Evolutionary conservation across 2,113 vertebrate species (phyloP).

Genomic region (Thomomys bottae): DNA sequence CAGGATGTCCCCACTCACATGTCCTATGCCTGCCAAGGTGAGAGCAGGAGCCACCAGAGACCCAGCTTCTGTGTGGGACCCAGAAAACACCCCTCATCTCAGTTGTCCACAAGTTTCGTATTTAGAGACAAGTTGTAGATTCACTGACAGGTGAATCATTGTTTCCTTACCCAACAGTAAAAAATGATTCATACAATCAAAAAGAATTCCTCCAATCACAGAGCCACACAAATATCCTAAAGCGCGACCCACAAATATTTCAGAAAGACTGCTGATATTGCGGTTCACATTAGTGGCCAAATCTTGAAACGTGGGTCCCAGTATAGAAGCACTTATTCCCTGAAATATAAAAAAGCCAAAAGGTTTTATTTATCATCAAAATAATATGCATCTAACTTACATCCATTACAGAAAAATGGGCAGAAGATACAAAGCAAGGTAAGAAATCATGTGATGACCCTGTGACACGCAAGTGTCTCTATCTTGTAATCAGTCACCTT

Average conservation of each 20-base stretch:
- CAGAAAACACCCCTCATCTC: neutral
- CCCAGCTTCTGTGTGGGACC: neutral
- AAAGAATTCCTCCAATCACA: constrained; percentile 90
- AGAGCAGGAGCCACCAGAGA: neutral
- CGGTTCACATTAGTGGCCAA: constrained; percentile 91
- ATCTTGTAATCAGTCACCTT: no score
- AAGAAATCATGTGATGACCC: no score
- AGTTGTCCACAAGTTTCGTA: neutral
- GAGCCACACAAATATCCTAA: constrained; percentile 92
- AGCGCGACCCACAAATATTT: constrained; percentile 93
- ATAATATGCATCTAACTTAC: neutral
- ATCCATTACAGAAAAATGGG: neutral
- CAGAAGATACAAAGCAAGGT: no score
- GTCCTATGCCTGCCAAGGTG: neutral
- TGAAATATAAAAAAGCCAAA: constrained; percentile 75
- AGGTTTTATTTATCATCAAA: constrained; percentile 15
- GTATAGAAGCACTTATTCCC: constrained; percentile 93
- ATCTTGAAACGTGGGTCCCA: constrained; percentile 94
- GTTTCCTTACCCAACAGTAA: constrained; percentile 91
- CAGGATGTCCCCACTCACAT: neutral
- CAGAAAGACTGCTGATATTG: constrained; percentile 93
- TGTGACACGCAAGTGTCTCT: no score
- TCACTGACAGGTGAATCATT: neutral
- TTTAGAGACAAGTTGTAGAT: neutral
- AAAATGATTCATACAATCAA: constrained; percentile 90